These are phyloP conservation scores for Desoria tigrina DNA, from an alignment of 2,888 invertebrate genomes.

Conservation along the genomic window DNA sequence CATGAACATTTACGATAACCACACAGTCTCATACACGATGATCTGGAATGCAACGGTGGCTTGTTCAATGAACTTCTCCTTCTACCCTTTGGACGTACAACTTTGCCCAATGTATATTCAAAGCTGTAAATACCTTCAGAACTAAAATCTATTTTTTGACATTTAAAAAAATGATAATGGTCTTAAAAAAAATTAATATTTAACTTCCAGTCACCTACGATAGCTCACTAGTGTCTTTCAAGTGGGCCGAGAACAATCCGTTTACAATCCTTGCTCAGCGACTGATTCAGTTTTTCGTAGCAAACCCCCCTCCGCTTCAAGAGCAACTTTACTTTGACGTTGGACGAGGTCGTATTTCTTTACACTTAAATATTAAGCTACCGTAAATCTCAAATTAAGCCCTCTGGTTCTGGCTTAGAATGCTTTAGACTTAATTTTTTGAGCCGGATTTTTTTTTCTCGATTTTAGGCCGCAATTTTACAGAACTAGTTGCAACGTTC, in stretches of 20 bases:
- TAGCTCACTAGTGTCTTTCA: constrained; percentile 71
- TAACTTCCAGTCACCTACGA: constrained; percentile 68
- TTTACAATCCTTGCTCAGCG: constrained; percentile 76
- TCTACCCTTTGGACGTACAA: constrained; percentile 76
- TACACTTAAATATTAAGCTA: too few relatives aligned
- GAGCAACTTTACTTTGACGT: not conserved
- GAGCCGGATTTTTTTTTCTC: too few relatives aligned
- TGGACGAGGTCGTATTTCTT: constrained; percentile 58
- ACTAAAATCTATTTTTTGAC: not conserved
- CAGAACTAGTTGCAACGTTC: constrained; percentile 74
- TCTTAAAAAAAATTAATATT: constrained; percentile 9
- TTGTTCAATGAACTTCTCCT: constrained; percentile 36
- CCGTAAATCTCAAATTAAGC: too few relatives aligned
- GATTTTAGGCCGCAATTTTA: constrained; percentile 67
- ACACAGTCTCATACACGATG: constrained; percentile 19
- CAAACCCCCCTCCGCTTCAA: not conserved
- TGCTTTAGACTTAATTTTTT: too few relatives aligned
- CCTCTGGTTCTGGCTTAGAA: too few relatives aligned
- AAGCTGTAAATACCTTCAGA: constrained; percentile 65
- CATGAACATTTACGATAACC: constrained; percentile 19
- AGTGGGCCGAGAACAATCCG: constrained; percentile 69
- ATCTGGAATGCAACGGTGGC: constrained; percentile 40
- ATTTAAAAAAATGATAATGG: not conserved
- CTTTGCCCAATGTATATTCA: constrained; percentile 80
- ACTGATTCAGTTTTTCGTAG: constrained; percentile 55